These are phyloP conservation scores for Eriocheir sinensis DNA, from an alignment of 1,140 invertebrate species.

Conservation along the genomic window DNA sequence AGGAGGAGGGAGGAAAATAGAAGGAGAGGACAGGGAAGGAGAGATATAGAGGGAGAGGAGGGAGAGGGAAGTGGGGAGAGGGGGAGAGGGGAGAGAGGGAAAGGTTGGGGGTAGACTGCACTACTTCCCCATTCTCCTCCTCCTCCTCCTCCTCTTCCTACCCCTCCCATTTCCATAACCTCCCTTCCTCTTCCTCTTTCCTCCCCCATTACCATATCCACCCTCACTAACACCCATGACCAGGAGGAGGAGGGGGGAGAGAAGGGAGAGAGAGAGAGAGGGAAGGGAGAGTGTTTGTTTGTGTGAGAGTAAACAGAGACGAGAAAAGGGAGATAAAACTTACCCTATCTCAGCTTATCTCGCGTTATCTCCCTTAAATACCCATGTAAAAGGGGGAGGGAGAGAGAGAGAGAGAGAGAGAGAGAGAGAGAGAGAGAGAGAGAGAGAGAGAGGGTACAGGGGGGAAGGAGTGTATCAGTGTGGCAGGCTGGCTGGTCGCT, in stretches of 20 bases:
- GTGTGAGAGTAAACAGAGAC: background rate
- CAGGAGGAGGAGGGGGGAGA: too few species aligned
- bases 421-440: slow-evolving; percentile 11
- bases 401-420: slow-evolving; percentile 20
- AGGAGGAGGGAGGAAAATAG: too few species aligned
- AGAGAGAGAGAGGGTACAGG: background rate
- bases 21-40: too few species aligned
- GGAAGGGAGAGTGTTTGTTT: background rate
- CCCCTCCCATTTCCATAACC: slow-evolving; percentile 22
- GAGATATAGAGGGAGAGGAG: too few species aligned
- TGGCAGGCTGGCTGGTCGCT: too few species aligned
- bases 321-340: background rate
- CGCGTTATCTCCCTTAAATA: background rate
- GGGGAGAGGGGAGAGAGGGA: too few species aligned
- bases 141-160: background rate
- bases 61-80: too few species aligned
- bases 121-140: background rate
- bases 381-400: background rate
- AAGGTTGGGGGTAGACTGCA: too few species aligned
- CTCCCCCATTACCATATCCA: slow-evolving; percentile 3
- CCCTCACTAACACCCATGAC: slow-evolving; percentile 20
- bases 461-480: background rate
- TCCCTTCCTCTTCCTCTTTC: background rate
- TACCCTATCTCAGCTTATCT: background rate
- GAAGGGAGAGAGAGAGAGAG: background rate